Percentiles rank a stretch among this genome's conserved stretches.
phyloP scores from a whole-genome alignment of 2,797 vertebrate species.

The Nyctibius grandis region DNA sequence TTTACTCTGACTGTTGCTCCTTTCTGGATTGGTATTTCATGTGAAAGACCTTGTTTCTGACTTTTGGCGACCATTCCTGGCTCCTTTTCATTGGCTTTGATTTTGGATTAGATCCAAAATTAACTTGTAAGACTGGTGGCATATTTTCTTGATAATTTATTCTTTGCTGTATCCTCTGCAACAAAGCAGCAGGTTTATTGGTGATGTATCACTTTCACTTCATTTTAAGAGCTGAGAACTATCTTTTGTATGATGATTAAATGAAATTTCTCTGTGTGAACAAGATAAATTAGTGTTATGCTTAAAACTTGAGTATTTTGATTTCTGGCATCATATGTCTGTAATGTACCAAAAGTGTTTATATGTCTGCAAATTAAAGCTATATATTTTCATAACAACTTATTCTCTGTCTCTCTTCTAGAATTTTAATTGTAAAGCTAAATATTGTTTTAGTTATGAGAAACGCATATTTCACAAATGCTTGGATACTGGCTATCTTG shows the following conservation, averaged over 20 bases:
- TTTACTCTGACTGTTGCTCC: conserved; percentile 23
- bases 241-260: conserved; percentile 61
- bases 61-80: conserved; percentile 53
- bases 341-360: conserved; percentile 81
- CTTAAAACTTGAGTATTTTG: conserved; percentile 64
- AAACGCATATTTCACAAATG: background rate
- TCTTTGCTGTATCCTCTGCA: conserved; percentile 63
- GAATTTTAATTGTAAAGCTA: conserved; percentile 40
- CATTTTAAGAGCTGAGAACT: conserved; percentile 59
- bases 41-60: conserved; percentile 57
- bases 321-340: conserved; percentile 71
- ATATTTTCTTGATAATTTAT: conserved; percentile 66
- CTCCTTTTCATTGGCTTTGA: conserved; percentile 65
- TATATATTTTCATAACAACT: conserved; percentile 82
- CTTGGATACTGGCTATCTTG: background rate
- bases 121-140: conserved; percentile 59
- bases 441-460: background rate
- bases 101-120: conserved; percentile 64
- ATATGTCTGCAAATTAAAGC: conserved; percentile 83
- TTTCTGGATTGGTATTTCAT: conserved; percentile 48
- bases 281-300: conserved; percentile 65
- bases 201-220: conserved; percentile 65
- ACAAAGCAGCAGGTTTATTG: conserved; percentile 58
- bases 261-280: conserved; percentile 64
- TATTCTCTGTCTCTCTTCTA: conserved; percentile 45